Percentiles rank a stretch among this genome's conserved stretches.
These are phyloP conservation scores for Entelurus aequoreus DNA, from an alignment of 2,113 vertebrate species.

Conservation along the genomic window DNA sequence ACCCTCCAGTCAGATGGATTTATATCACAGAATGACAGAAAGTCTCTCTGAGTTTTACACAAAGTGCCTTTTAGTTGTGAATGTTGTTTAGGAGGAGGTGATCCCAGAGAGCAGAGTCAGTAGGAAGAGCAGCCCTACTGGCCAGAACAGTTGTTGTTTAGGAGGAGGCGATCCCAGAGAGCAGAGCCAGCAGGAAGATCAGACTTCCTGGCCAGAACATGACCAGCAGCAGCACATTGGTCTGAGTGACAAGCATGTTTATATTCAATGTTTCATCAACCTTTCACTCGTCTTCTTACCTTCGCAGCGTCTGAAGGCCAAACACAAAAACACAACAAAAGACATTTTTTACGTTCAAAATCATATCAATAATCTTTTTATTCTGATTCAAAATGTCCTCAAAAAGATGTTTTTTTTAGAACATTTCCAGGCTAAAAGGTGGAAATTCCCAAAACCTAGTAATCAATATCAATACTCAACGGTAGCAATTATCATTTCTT, in stretches of 20 bases:
- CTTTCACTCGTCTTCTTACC: slow-evolving; percentile 17
- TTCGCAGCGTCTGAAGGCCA: slow-evolving; percentile 22
- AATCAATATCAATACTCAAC: no score
- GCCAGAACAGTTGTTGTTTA: slow-evolving; percentile 48
- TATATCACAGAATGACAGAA: no score
- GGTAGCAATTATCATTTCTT: no score
- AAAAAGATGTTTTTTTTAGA: no score
- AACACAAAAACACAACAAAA: neutral
- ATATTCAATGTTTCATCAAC: neutral
- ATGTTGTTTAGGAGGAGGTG: slow-evolving; percentile 35
- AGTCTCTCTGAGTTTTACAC: no score
- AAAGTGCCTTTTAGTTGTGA: no score
- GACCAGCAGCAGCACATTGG: slow-evolving; percentile 37
- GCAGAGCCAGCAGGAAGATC: slow-evolving; percentile 65
- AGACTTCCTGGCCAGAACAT: slow-evolving; percentile 67
- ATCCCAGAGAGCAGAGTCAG: slow-evolving; percentile 71
- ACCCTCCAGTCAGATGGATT: no score
- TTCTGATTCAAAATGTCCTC: no score
- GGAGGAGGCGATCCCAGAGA: slow-evolving; percentile 67
- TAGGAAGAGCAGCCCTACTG: slow-evolving; percentile 70
- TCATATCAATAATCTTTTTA: no score
- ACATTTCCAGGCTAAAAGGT: no score
- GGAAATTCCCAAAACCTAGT: no score
- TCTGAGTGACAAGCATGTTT: neutral
- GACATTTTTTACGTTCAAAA: neutral